These are phyloP conservation scores for Cheilosia variabilis DNA, from an alignment of 2,888 invertebrate species.

Conservation along the genomic window DNA sequence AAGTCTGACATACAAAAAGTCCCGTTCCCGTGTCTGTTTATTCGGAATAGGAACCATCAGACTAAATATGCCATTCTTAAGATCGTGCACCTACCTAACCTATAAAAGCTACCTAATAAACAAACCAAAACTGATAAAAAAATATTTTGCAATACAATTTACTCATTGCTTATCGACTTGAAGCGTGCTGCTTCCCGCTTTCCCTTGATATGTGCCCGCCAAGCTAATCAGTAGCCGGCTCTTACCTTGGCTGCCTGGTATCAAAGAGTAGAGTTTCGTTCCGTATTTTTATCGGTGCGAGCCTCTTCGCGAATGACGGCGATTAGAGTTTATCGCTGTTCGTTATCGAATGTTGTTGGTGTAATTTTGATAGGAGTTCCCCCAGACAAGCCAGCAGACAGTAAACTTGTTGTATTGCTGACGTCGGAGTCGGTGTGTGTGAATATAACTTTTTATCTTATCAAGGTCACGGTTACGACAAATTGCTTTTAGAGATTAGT, in stretches of 20 bases:
- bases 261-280: constrained; percentile 56
- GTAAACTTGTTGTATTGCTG: constrained; percentile 19
- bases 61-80: too few species aligned
- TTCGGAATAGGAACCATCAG: too few species aligned
- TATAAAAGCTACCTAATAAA: too few species aligned
- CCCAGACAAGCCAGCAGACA: constrained; percentile 55
- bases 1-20: too few species aligned
- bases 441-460: constrained; percentile 63
- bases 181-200: background rate
- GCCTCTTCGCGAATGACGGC: constrained; percentile 64
- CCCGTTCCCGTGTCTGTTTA: too few species aligned
- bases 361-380: constrained; percentile 40
- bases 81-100: too few species aligned
- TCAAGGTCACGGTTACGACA: constrained; percentile 71
- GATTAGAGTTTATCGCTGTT: constrained; percentile 71
- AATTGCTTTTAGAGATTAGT: constrained; percentile 64
- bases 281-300: constrained; percentile 65
- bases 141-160: background rate
- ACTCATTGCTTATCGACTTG: constrained; percentile 38
- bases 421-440: constrained; percentile 11
- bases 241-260: constrained; percentile 47
- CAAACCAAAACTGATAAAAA: constrained; percentile 25
- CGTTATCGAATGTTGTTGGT: constrained; percentile 64
- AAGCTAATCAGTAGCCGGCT: constrained; percentile 11
- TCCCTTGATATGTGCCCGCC: background rate